Evolutionary conservation across 2,797 vertebrate genomes (phyloP), one percentile per base, ranked within the genome.

Genomic region (Pteropus rufus): DNA sequence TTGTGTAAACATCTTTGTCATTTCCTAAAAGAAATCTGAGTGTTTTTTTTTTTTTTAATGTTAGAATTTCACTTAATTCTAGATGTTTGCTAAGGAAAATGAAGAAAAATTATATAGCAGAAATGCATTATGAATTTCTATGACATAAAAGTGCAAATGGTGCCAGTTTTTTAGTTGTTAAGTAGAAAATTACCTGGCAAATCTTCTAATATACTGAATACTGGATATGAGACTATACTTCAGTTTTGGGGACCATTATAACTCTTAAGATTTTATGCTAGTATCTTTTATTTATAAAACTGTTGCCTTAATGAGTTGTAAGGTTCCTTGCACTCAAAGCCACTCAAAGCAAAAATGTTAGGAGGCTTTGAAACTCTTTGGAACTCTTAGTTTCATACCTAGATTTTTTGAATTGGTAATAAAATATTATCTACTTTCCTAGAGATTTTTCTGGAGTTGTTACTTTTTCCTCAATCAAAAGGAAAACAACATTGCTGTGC

Each of bases 11-110:
- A 44, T 46, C 34, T 80, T 72, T n/a, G 9, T 91, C 44, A 12
- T 81, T 7, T 84, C 60, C 46, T 89, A 67, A 79, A 96, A 90
- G 44, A 97, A 86, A 62, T 41, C 39, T 81, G 36, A 8, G 6
- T 58, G 15, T 1, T 44, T 44, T 12, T 46, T 49, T 49, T 49
- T 49, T 19, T 58, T 41, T 93, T 34, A n/a, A n/a, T 58, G 24
- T 75, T 87, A 41, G 39, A 52, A 88, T 88, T 91, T 70, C n/a
- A 73, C n/a, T 93, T 70, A 92, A 54, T 89, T 92, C 49, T 91
- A 65, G 46, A 52, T 69, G 60, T 81, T 89, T 46, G 2, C 14
- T 93, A 56, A 88, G 65, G 23, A 80, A 83, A 89, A 36, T 56
- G 34, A 95, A 89, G 54, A 75, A 89, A 95, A 81, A 58, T 80